phyloP scores from a whole-genome alignment of 2,113 vertebrate species.

The Laticauda colubrina region DNA sequence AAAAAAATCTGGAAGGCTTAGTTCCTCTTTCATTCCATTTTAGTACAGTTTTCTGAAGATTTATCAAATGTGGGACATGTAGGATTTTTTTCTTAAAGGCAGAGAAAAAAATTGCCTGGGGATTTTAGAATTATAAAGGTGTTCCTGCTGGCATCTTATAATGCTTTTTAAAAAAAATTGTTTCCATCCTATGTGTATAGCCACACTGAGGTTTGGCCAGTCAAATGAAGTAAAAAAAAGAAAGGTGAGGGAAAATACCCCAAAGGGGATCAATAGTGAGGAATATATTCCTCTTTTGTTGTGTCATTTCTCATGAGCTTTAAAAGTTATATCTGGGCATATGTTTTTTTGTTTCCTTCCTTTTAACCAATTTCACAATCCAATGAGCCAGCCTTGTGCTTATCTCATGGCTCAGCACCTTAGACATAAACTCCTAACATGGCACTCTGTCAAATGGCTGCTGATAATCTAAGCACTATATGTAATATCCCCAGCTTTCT shows the following conservation, averaged over 20 bases:
- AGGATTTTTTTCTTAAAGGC: not conserved
- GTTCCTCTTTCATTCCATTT: not conserved
- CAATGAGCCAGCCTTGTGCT: conserved; percentile 47
- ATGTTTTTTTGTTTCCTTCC: conserved; percentile 46
- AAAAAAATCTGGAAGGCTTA: not conserved
- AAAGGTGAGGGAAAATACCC: not conserved
- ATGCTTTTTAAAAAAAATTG: not conserved
- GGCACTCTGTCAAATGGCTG: conserved; percentile 39
- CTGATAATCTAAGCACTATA: conserved; percentile 37
- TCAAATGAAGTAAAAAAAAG: not conserved
- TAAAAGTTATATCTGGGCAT: not conserved
- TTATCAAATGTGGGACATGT: not conserved
- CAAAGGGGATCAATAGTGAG: not conserved
- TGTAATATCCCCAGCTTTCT: not conserved
- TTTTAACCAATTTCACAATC: conserved; percentile 54
- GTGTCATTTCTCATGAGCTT: not conserved
- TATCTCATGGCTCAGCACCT: conserved; percentile 51
- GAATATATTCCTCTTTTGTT: conserved; percentile 5
- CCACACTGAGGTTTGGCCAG: not conserved
- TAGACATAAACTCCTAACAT: conserved; percentile 43
- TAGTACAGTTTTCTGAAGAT: not conserved
- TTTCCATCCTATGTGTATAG: not conserved
- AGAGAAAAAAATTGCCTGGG: not conserved
- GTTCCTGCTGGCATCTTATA: not conserved
- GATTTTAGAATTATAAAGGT: too few relatives aligned